Conservation (phyloP, 92 coral and sea anemone genomes). For the Porites evermanni region DNA sequence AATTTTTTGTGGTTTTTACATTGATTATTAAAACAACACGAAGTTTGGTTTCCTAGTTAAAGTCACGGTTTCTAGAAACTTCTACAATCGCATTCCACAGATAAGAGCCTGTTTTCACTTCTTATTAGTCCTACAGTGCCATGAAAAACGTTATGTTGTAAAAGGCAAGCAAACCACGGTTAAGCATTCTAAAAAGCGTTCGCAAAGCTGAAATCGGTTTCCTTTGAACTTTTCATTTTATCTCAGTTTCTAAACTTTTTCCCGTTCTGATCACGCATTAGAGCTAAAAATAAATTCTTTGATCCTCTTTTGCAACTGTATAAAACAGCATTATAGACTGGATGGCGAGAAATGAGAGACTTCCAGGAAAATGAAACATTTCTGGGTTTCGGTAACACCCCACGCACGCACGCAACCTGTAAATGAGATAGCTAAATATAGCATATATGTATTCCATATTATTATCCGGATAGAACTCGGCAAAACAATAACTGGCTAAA, state of each 20-base stretch:
- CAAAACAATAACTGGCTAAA: no score
- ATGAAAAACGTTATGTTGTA: no score
- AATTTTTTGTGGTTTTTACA: conserved; percentile 18
- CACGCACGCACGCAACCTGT: not conserved
- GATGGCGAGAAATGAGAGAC: not conserved
- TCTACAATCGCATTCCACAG: not conserved
- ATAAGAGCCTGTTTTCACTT: not conserved
- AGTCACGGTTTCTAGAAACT: conserved; percentile 1
- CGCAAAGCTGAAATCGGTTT: no score
- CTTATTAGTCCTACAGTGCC: not conserved
- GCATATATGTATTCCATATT: no score
- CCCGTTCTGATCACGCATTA: not conserved
- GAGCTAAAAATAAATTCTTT: not conserved
- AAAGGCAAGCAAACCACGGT: not conserved
- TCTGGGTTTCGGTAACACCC: no score
- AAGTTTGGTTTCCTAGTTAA: conserved; percentile 5
- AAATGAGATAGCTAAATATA: not conserved
- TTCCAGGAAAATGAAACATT: not conserved
- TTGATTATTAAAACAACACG: not conserved
- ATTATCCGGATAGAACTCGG: no score
- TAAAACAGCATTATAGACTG: not conserved
- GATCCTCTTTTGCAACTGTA: no score
- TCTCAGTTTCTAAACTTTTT: not conserved
- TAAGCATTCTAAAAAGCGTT: not conserved
- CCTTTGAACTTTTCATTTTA: not conserved